Evolutionary conservation across 2,888 invertebrate genomes (phyloP).

Genomic region (Aphidius colemani): DNA sequence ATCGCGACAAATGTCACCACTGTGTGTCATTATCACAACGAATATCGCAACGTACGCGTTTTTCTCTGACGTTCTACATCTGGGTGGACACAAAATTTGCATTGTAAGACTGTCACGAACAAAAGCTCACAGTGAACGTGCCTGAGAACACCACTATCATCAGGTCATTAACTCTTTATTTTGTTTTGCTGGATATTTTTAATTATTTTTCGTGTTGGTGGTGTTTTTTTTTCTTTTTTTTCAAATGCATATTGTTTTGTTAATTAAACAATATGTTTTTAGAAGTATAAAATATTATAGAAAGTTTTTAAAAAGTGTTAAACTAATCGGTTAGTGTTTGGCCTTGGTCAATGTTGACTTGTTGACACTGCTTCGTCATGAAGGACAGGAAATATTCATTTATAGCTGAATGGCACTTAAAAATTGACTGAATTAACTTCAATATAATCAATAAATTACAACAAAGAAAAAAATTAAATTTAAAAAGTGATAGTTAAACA

Average conservation of each 20-base stretch:
- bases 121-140: constrained; percentile 18
- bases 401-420: constrained; percentile 32
- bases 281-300: neutral
- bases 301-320: constrained; percentile 11
- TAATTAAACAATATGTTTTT: neutral
- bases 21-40: constrained; percentile 1
- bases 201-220: no score
- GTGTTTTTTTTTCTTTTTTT: no score
- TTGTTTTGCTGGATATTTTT: neutral
- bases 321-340: constrained; percentile 15
- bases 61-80: constrained; percentile 11
- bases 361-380: constrained; percentile 39
- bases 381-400: constrained; percentile 39
- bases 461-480: no score
- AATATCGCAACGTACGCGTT: constrained; percentile 1
- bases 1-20: neutral
- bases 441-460: no score
- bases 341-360: constrained; percentile 34
- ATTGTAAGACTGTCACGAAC: constrained; percentile 27
- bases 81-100: constrained; percentile 5
- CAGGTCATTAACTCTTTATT: neutral
- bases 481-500: no score
- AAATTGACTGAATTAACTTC: constrained; percentile 1
- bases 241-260: no score
- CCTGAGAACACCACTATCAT: neutral